Evolutionary conservation across 2,888 invertebrate genomes (phyloP), one percentile per base, ranked within the genome.

Genomic region (Drosophila emarginata): DNA sequence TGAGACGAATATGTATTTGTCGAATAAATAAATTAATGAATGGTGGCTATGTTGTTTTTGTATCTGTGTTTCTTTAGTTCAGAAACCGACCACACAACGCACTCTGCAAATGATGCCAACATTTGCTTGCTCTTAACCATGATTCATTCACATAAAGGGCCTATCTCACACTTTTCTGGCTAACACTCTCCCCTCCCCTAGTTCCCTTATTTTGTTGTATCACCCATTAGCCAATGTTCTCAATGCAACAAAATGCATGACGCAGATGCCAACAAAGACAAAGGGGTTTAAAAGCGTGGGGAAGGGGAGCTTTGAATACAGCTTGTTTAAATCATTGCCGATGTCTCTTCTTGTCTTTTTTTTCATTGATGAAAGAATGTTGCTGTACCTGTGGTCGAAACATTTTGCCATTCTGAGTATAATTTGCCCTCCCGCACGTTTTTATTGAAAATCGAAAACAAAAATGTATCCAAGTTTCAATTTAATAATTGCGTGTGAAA

Each of bases 161-260:
- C 45, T 45, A 11, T 21, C 61, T 67, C 39, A 65, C 79, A 67
- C 79, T 61, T 62, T 67, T 67, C 59, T 64, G 59, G 64, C 72
- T 60, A 56, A 52, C 60, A 66, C 60, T 64, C 66, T 36, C 59
- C 54, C 36, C 50, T 21, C 54, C 21, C n/a, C 14, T 23, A 14
- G 58, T 56, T 61, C 54, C 51, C 40, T 32, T 58, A 15, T 21
- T 37, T 45, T 3, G 11, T 45, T 11, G 18, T 59, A 59, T 39
- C 52, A 51, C 54, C 50, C 59, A 58, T 56, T 45, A 14, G 18
- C 59, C 23, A 54, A 61, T 56, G 68, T 66, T 54, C 66, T 65
- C 80, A 72, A 57, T 80, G 80, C 85, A 80, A 37, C 65, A 63
- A 67, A 78, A 72, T 85, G 86, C 81, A 85, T 87, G 86, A 87